Percentiles rank a stretch among this genome's conserved stretches.
These are phyloP conservation scores for Nothocercus nigrocapillus DNA, from an alignment of 2,113 vertebrate species.

Conservation along the genomic window DNA sequence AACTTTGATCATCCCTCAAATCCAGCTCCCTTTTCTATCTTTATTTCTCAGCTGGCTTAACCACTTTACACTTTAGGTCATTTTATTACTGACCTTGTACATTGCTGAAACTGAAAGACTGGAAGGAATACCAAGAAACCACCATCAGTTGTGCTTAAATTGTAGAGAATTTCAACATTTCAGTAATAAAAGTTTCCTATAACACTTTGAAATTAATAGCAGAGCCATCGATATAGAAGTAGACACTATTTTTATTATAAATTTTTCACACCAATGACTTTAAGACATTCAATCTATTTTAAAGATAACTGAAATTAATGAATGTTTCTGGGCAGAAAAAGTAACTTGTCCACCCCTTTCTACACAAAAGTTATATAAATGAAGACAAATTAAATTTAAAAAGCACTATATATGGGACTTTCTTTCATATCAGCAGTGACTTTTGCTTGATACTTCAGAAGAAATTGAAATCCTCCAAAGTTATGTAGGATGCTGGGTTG, in stretches of 20 bases:
- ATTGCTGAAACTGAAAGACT: background rate
- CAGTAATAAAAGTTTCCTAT: background rate
- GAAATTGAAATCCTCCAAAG: background rate
- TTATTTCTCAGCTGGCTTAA: background rate
- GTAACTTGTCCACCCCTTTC: background rate
- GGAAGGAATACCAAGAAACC: background rate
- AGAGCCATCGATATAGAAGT: background rate
- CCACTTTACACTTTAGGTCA: fast-evolving
- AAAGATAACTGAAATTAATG: background rate
- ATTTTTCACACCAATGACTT: background rate
- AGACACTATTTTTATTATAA: background rate
- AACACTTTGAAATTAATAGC: background rate
- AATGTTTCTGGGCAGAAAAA: background rate
- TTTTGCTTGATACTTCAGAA: background rate
- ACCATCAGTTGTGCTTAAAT: background rate
- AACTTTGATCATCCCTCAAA: background rate
- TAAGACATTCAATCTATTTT: background rate
- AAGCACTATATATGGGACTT: background rate
- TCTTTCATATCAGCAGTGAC: background rate
- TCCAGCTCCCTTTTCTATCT: background rate
- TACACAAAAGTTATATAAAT: background rate
- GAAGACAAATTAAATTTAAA: background rate
- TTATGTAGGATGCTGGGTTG: background rate
- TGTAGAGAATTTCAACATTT: background rate
- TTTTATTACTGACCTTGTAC: background rate